phyloP scores from a whole-genome alignment of 2,797 vertebrate species.

The Crocodylus rhombifer region DNA sequence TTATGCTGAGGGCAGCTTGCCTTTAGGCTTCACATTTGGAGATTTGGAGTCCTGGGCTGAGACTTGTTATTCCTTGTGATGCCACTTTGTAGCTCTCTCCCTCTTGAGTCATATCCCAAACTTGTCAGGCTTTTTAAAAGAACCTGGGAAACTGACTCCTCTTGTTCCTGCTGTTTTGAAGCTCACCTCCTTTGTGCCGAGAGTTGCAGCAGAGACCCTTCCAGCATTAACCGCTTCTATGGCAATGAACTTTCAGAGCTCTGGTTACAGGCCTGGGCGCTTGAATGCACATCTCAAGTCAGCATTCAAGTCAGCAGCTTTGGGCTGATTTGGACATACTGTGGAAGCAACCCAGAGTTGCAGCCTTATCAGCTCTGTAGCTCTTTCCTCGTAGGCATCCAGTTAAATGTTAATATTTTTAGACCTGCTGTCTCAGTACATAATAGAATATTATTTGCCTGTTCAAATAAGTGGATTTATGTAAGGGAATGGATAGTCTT shows the following conservation, averaged over 20 bases:
- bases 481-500: constrained; percentile 22
- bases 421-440: not conserved
- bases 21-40: not conserved
- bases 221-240: not conserved
- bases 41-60: not conserved
- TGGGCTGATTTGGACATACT: not conserved
- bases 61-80: not conserved
- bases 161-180: accelerated
- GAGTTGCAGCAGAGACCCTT: not conserved
- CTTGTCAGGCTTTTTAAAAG: not conserved
- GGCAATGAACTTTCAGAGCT: accelerated
- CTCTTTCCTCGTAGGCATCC: not conserved
- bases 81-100: not conserved
- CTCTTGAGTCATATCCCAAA: not conserved
- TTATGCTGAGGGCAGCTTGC: not conserved
- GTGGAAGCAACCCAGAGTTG: not conserved
- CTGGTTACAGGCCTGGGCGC: not conserved
- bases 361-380: not conserved
- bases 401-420: not conserved
- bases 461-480: constrained; percentile 32
- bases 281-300: not conserved
- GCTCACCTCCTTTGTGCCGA: accelerated
- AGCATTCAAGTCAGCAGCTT: not conserved
- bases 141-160: not conserved
- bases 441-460: accelerated